Base-by-base conservation (phyloP, 2,113 vertebrate species). In the Chionis minor region DNA sequence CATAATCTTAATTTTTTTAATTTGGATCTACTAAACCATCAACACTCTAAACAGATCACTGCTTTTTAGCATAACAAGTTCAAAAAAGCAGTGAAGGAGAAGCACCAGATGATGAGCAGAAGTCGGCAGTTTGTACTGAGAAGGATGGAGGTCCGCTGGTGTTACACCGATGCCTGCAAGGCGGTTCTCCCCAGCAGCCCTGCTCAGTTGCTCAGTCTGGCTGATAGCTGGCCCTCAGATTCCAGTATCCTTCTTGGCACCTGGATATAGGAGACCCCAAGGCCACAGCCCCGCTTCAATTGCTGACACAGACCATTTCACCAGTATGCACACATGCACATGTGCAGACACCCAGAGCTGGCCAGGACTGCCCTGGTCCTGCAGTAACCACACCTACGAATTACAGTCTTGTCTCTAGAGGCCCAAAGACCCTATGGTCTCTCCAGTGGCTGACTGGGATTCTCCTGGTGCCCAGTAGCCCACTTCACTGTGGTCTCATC, bases 281-380 rank as follows among this genome's bases (percentile, higher is more conserved):
- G 35, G 28, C 55, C 42, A 19, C 26, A 45, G 61, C 28, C 28
- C 12, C 1, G 0, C 55, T 62, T 33, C 33, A 9, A 5, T 22
- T 70, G 15, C 62, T 81, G 49, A 33, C 20, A 45, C 28, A 58
- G 18, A 23, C 24, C 28, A 18, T 47, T 32, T 27, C 30, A 23
- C 4, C 42, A 45, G 27, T 11, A 67, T 0, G 0, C 14, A 7
- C 0, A 1, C 1, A 0, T 20, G 28, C 1, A 1, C n/a, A 30
- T 3, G 6, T 3, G 6, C 24, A 26, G 22, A 51, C 27, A 67
- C 33, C 8, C 42, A 63, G 49, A 56, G 33, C 21, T 59, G 28
- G 17, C n/a, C 33, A 35, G 38, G 75, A 28, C n/a, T 28, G 62
- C 44, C 42, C 16, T 23, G 6, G 21, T 72, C 45, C 38, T 59